These are phyloP conservation scores for Pseudococcus jackbeardsleyi DNA, from an alignment of 2,888 invertebrate genomes.

Conservation along the genomic window DNA sequence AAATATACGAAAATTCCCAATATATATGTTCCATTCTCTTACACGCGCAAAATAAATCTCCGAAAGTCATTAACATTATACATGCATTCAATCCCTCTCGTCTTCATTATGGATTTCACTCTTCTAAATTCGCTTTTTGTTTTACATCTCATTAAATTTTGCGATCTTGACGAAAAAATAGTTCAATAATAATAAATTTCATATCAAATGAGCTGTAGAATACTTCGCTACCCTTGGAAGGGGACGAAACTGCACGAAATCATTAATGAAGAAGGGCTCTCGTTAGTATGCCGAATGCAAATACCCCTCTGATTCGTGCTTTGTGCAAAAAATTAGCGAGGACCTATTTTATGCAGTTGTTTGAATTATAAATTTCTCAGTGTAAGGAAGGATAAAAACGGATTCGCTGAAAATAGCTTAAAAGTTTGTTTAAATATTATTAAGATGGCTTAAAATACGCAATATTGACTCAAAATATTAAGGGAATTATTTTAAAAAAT, in stretches of 20 bases:
- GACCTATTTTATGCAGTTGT: neutral
- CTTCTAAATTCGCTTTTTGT: conserved; percentile 2
- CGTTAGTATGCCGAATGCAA: neutral
- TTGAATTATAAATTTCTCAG: too few species aligned
- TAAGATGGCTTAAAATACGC: too few species aligned
- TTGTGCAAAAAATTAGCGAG: neutral
- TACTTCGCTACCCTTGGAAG: neutral
- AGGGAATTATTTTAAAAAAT: neutral
- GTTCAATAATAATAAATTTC: conserved; percentile 1
- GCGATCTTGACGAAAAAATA: neutral
- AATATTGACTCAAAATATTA: too few species aligned
- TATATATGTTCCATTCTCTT: neutral
- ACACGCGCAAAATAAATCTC: neutral
- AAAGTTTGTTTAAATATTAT: too few species aligned
- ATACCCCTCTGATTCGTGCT: neutral
- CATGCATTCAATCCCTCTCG: conserved; percentile 8
- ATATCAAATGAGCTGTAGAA: conserved; percentile 9
- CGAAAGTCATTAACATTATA: conserved; percentile 1
- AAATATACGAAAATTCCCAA: neutral
- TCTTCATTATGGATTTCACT: neutral
- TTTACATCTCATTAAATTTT: conserved; percentile 27
- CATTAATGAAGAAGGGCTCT: neutral
- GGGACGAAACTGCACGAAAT: neutral
- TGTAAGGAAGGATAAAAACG: too few species aligned
- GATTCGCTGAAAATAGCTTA: too few species aligned